Evolutionary conservation across 2,797 vertebrate genomes (phyloP).

Genomic region (Pseudomugil gertrudae): DNA sequence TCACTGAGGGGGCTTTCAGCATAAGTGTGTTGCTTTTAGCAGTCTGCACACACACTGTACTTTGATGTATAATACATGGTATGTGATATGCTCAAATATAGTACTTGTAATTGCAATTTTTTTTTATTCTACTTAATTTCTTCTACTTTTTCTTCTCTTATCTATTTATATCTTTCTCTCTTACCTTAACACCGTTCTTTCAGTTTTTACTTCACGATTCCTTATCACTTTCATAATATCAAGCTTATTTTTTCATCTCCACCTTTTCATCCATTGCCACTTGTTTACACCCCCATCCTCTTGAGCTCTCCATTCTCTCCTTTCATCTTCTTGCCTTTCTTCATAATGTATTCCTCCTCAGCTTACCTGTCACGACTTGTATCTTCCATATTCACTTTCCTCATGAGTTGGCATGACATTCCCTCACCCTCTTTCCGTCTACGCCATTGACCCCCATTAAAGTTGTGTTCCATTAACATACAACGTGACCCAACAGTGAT

Average conservation of each 20-base stretch:
- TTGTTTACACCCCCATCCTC: slow-evolving; percentile 57
- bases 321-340: slow-evolving; percentile 61
- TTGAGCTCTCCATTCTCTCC: slow-evolving; percentile 50
- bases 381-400: slow-evolving; percentile 55
- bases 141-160: slow-evolving; percentile 13
- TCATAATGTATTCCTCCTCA: slow-evolving; percentile 75
- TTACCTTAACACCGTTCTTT: not conserved
- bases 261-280: slow-evolving; percentile 42
- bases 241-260: slow-evolving; percentile 16
- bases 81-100: slow-evolving; percentile 55
- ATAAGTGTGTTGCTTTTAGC: slow-evolving; percentile 40
- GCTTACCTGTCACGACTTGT: slow-evolving; percentile 73
- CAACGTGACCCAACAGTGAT: slow-evolving; percentile 30
- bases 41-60: slow-evolving; percentile 55
- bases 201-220: slow-evolving; percentile 12
- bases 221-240: slow-evolving; percentile 12
- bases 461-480: slow-evolving; percentile 48
- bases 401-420: slow-evolving; percentile 62
- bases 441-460: slow-evolving; percentile 61
- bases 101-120: slow-evolving; percentile 47
- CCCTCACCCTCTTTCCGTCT: slow-evolving; percentile 54
- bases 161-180: slow-evolving; percentile 8
- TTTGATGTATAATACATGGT: slow-evolving; percentile 74
- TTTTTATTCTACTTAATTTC: slow-evolving; percentile 21
- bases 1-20: slow-evolving; percentile 24